Percentiles rank a stretch among this genome's conserved stretches.
Evolutionary conservation across 2,888 invertebrate species (phyloP).

Genomic region (Busseola fusca): DNA sequence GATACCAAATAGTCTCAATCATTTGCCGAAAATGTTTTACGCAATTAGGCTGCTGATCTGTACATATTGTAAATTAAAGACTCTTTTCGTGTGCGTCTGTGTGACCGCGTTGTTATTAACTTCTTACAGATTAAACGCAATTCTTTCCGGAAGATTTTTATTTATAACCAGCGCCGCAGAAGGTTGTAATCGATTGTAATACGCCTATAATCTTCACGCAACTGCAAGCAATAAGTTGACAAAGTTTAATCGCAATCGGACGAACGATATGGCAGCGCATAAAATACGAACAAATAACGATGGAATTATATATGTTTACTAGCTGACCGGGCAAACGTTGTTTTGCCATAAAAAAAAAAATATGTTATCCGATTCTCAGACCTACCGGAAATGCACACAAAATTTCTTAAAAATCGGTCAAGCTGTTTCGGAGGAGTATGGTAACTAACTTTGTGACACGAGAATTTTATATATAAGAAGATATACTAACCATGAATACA

Average conservation of each 20-base stretch:
- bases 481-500: too few species aligned
- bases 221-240: neutral
- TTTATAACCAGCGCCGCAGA: neutral
- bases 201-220: neutral
- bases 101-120: neutral
- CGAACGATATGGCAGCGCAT: neutral
- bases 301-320: neutral
- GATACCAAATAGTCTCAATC: too few species aligned
- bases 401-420: too few species aligned
- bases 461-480: too few species aligned
- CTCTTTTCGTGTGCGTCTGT: neutral
- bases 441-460: too few species aligned
- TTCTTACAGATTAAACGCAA: neutral
- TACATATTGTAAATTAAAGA: neutral
- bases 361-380: too few species aligned
- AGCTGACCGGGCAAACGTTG: too few species aligned
- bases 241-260: neutral
- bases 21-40: too few species aligned
- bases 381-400: too few species aligned
- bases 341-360: too few species aligned
- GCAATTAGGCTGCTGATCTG: too few species aligned
- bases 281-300: neutral
- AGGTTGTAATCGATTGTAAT: neutral
- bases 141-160: neutral
- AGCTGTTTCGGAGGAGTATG: too few species aligned